Percentiles rank a stretch among this genome's conserved stretches.
phyloP scores from a whole-genome alignment of 2,113 vertebrate genomes.

The Channa argus region DNA sequence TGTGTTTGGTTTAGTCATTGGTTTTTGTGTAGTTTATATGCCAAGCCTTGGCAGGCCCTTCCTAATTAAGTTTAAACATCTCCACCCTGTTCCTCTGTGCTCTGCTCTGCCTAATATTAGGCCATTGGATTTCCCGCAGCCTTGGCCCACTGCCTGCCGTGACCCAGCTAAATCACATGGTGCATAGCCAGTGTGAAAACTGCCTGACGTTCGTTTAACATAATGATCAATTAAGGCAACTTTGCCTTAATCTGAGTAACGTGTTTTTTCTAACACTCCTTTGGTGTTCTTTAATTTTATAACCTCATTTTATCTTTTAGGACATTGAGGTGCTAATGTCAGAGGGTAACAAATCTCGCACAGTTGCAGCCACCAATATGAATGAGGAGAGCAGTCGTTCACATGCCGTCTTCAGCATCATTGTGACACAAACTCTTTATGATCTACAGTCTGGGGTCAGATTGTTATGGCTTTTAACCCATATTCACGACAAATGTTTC shows the following conservation, averaged over 20 bases:
- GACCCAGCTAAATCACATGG: conserved; percentile 45
- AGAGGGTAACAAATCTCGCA: conserved; percentile 95
- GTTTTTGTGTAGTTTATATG: conserved; percentile 47
- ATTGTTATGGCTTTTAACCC: not conserved
- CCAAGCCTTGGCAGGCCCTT: conserved; percentile 66
- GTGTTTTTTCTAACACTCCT: not conserved
- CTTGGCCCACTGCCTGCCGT: conserved; percentile 11
- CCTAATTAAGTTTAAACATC: conserved; percentile 70
- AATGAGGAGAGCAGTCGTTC: conserved; percentile 87
- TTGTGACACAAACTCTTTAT: conserved; percentile 79
- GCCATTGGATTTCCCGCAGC: conserved; percentile 45
- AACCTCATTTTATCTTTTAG: conserved; percentile 68
- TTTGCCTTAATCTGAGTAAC: not conserved
- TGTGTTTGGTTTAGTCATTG: conserved; percentile 51
- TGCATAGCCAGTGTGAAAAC: conserved; percentile 29
- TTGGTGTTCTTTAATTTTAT: not conserved
- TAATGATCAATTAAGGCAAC: conserved; percentile 8
- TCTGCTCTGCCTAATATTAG: conserved; percentile 53
- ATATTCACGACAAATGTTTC: not conserved
- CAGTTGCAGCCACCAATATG: conserved; percentile 96
- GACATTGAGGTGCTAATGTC: conserved; percentile 87
- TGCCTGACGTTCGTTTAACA: conserved; percentile 4
- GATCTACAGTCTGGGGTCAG: conserved; percentile 78
- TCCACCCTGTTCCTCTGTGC: conserved; percentile 70
- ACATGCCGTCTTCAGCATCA: conserved; percentile 80